These are phyloP conservation scores for Ptilorrhoa leucosticta DNA, from an alignment of 2,113 vertebrate genomes.

Conservation along the genomic window DNA sequence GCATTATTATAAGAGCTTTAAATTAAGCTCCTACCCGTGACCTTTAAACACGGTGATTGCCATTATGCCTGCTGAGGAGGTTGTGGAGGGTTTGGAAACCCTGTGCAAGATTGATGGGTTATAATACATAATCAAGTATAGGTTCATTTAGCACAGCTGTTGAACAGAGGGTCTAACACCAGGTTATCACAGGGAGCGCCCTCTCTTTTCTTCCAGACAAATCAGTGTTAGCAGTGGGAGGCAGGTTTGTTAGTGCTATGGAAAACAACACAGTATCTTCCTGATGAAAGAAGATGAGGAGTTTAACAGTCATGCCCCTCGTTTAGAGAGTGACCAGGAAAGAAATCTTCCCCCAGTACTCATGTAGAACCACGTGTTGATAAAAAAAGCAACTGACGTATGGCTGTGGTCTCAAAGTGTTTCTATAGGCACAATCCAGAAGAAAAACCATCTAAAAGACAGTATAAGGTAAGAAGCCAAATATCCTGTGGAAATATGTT, in stretches of 20 bases:
- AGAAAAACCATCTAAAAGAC: neutral
- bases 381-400: neutral
- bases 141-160: conserved; percentile 62
- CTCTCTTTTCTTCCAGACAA: conserved; percentile 5
- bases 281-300: neutral
- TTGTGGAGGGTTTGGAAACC: conserved; percentile 51
- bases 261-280: neutral
- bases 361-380: neutral
- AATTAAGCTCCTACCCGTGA: conserved; percentile 62
- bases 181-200: conserved; percentile 22
- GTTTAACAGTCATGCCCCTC: neutral
- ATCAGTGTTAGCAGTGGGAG: conserved; percentile 32
- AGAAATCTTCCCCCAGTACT: neutral
- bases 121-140: conserved; percentile 53
- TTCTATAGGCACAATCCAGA: neutral
- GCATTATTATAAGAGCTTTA: conserved; percentile 51
- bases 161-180: conserved; percentile 14
- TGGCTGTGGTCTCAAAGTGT: neutral
- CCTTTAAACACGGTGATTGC: conserved; percentile 55
- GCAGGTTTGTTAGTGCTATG: neutral
- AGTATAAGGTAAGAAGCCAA: neutral
- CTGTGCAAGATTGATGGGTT: conserved; percentile 56
- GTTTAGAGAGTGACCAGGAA: neutral
- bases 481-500: neutral
- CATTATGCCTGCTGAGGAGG: conserved; percentile 60